Evolutionary conservation across 2,113 vertebrate genomes (phyloP), one percentile per base, ranked within the genome.

Genomic region (Stigmatopora nigra): DNA sequence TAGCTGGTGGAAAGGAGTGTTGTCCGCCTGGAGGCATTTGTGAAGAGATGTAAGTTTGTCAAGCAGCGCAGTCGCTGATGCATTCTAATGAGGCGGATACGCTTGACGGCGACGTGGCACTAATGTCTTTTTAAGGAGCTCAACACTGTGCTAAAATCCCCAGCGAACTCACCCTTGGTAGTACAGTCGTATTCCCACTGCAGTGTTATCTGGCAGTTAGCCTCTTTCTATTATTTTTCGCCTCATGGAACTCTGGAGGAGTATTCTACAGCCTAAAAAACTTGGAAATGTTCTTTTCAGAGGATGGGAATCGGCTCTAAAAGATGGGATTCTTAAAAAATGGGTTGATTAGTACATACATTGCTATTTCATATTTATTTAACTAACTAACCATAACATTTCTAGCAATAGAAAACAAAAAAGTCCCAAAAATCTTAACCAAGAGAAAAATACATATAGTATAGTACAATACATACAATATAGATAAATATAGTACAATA

Each of bases 101-200:
- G 60, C 41, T 31, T 59, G 62, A 61, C 77, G 53, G 71, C 64
- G 64, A 49, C 65, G 68, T 64, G 38, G 58, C 70, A 68, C 68
- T 71, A 84, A 85, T 82, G 61, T 78, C 62, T 75, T 85, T 81
- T 73, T 80, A 77, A 80, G 81, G 73, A 76, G 63, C 74, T 70
- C 48, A 52, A 60, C 35, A 41, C 38, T 36, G 19, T 45, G 38
- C 41, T 45, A 46, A 61, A 45, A 61, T 61, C 59, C 41, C 41
- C n/a, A 22, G 59, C 44, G 38, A 61, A n/a, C 66, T 68, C 65
- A 22, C 46, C 56, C 65, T 49, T 47, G 64, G 17, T 52, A 35
- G 61, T 45, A 44, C 44, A 6, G 5, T 5, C 38, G 38, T 41
- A 41, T 41, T 20, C 20, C 20, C 53, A 1, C 63, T 14, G 48